Percentiles rank a stretch among this genome's conserved stretches.
These are phyloP conservation scores for Volucella inflata DNA, from an alignment of 2,888 invertebrate genomes.

Conservation along the genomic window DNA sequence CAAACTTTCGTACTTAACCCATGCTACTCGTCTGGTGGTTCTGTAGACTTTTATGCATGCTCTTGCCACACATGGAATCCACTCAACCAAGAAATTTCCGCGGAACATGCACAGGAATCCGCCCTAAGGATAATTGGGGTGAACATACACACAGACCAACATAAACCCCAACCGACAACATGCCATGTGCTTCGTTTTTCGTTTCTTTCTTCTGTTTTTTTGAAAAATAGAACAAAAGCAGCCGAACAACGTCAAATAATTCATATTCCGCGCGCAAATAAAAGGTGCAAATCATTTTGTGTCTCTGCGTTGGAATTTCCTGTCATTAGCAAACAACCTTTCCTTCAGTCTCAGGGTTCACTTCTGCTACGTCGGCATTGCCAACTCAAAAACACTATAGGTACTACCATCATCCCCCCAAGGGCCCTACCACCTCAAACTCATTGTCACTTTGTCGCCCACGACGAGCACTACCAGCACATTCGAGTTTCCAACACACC, in stretches of 20 bases:
- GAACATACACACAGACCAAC: no score
- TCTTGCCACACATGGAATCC: constrained; percentile 1
- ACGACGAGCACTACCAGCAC: no score
- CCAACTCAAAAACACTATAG: no score
- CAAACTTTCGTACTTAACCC: no score
- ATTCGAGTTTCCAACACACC: not conserved
- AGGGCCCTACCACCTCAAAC: no score
- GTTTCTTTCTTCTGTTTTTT: no score
- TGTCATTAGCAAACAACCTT: not conserved
- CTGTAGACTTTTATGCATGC: constrained; percentile 9
- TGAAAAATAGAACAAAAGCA: not conserved
- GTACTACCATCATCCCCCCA: no score
- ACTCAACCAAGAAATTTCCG: not conserved
- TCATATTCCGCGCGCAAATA: constrained; percentile 7
- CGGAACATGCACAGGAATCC: constrained; percentile 10
- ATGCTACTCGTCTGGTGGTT: not conserved
- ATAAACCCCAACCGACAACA: not conserved
- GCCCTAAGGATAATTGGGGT: constrained; percentile 11
- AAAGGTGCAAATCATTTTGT: constrained; percentile 26
- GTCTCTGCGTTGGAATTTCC: not conserved
- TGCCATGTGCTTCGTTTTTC: not conserved
- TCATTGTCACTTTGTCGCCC: no score
- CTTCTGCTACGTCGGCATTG: not conserved
- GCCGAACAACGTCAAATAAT: constrained; percentile 11
- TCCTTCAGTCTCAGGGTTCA: not conserved